Conservation (phyloP, 2,888 invertebrate species). For the Lithophane semibrunnea region DNA sequence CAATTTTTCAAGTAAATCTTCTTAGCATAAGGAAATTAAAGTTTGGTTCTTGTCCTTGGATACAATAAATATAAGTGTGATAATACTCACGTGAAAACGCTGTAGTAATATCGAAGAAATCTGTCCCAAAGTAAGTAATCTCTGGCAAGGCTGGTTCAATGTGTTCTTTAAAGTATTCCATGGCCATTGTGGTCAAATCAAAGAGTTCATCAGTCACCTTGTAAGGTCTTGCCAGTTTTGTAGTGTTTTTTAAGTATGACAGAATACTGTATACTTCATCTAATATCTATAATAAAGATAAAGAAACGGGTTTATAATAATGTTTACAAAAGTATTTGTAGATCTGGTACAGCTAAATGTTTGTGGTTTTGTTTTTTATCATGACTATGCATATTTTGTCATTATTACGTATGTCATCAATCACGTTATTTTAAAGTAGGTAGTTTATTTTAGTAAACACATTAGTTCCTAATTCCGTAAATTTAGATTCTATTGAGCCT, state of each 20-base stretch:
- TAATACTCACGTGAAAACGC: slow-evolving; percentile 92
- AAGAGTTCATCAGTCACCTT: slow-evolving; percentile 98
- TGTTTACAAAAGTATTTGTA: slow-evolving; percentile 38
- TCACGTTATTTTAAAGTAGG: neutral
- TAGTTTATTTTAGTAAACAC: neutral
- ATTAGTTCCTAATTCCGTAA: neutral
- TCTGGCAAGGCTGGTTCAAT: slow-evolving; percentile 97
- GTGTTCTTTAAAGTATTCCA: slow-evolving; percentile 99
- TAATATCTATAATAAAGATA: slow-evolving; percentile 92
- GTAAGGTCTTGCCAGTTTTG: slow-evolving; percentile 96
- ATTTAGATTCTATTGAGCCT: neutral
- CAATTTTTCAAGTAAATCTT: slow-evolving; percentile 4
- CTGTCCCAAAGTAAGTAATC: slow-evolving; percentile 96
- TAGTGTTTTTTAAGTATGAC: slow-evolving; percentile 95
- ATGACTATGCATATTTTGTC: slow-evolving; percentile 27
- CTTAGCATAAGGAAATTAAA: neutral
- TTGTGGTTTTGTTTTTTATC: slow-evolving; percentile 19
- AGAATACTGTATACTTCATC: slow-evolving; percentile 97
- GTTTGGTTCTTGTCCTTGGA: neutral
- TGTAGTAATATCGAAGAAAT: slow-evolving; percentile 94
- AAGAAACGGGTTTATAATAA: slow-evolving; percentile 14
- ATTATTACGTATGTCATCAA: slow-evolving; percentile 11
- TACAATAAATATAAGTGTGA: slow-evolving; percentile 5
- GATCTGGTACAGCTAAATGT: slow-evolving; percentile 16
- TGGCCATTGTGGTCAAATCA: slow-evolving; percentile 98